These are phyloP conservation scores for Ethmia dodecea DNA, from an alignment of 2,888 invertebrate species.

Conservation along the genomic window DNA sequence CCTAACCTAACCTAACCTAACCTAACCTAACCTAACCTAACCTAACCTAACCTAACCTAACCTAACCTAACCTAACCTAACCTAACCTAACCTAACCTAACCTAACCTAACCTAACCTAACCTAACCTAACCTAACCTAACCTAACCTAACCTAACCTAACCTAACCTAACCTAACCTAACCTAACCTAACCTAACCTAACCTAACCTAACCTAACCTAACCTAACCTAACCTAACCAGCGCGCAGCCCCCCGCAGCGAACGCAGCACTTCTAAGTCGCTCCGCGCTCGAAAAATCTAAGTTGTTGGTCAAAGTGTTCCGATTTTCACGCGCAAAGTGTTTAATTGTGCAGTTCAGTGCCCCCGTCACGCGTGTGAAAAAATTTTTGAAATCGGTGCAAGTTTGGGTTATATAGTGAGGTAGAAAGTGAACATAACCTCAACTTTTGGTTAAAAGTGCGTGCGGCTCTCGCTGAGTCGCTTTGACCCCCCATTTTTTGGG, in stretches of 20 bases:
- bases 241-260: slow-evolving; percentile 10
- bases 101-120: slow-evolving; percentile 22
- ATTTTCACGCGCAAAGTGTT: too few relatives aligned
- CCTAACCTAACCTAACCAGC: slow-evolving; percentile 12
- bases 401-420: too few relatives aligned
- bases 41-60: slow-evolving; percentile 8
- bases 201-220: slow-evolving; percentile 13
- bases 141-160: slow-evolving; percentile 13
- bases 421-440: slow-evolving; percentile 6
- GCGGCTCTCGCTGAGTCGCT: too few relatives aligned
- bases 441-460: too few relatives aligned
- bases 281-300: slow-evolving; percentile 14
- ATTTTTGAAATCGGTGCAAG: too few relatives aligned
- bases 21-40: slow-evolving; percentile 9
- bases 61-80: slow-evolving; percentile 2
- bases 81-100: slow-evolving; percentile 16
- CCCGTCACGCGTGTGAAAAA: too few relatives aligned
- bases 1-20: neutral
- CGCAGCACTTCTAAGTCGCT: slow-evolving; percentile 11
- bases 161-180: slow-evolving; percentile 18
- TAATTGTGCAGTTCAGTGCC: too few relatives aligned
- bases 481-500: too few relatives aligned
- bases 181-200: slow-evolving; percentile 15
- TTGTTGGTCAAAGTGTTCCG: too few relatives aligned
- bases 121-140: slow-evolving; percentile 14